Conservation (phyloP, 2,888 invertebrate genomes). For the Atherix ibis region DNA sequence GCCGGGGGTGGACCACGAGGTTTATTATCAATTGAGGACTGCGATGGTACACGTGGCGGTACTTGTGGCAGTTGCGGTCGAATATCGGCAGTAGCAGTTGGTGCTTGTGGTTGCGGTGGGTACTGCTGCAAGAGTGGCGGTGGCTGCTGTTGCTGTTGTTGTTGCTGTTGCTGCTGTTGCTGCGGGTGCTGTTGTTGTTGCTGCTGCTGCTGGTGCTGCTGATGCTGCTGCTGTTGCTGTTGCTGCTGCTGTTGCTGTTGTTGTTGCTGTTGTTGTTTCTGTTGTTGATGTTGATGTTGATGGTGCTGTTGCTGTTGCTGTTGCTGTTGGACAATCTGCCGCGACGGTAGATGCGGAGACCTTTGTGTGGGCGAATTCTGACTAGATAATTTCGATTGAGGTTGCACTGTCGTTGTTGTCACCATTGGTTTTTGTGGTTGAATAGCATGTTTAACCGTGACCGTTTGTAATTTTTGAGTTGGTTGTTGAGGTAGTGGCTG, state of each 20-base stretch:
- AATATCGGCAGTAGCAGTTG: background rate
- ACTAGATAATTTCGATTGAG: constrained; percentile 14
- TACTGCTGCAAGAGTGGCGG: constrained; percentile 5
- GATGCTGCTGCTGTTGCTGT: too few relatives aligned
- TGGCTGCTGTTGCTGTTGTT: constrained; percentile 6
- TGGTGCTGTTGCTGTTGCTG: too few relatives aligned
- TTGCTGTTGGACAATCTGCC: constrained; percentile 8
- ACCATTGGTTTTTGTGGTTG: constrained; percentile 29
- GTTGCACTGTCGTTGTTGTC: constrained; percentile 30
- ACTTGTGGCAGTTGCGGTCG: constrained; percentile 21
- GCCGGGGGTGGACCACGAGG: constrained; percentile 27
- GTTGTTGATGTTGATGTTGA: too few relatives aligned
- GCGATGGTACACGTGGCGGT: constrained; percentile 29
- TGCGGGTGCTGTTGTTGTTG: background rate
- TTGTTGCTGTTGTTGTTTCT: too few relatives aligned
- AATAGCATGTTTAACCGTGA: constrained; percentile 27
- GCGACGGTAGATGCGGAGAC: constrained; percentile 9
- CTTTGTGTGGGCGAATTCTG: constrained; percentile 4
- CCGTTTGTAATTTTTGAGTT: constrained; percentile 17
- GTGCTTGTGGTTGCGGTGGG: constrained; percentile 10
- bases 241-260: too few relatives aligned
- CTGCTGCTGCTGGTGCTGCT: constrained; percentile 1
- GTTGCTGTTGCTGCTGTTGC: too few relatives aligned
- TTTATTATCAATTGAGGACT: constrained; percentile 20
- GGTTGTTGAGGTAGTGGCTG: constrained; percentile 17